These are phyloP conservation scores for Chloroclysta siterata DNA, from an alignment of 2,888 invertebrate genomes.

Conservation along the genomic window DNA sequence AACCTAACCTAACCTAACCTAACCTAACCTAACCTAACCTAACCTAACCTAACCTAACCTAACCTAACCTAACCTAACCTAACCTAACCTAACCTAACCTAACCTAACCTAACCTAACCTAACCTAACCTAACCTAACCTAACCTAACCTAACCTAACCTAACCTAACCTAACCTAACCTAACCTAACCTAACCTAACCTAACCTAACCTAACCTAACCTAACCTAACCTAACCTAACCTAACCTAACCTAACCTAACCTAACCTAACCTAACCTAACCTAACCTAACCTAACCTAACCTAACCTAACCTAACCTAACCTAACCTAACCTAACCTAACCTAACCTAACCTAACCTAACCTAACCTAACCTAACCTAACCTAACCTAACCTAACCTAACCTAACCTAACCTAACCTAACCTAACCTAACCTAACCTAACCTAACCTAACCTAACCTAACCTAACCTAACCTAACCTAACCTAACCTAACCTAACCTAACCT, in stretches of 20 bases:
- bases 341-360: conserved; percentile 45
- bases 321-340: conserved; percentile 46
- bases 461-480: conserved; percentile 34
- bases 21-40: conserved; percentile 34
- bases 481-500: conserved; percentile 33
- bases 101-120: conserved; percentile 33
- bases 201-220: conserved; percentile 34
- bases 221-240: conserved; percentile 32
- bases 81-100: conserved; percentile 34
- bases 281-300: conserved; percentile 28
- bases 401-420: conserved; percentile 34
- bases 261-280: conserved; percentile 26
- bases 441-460: conserved; percentile 23
- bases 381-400: conserved; percentile 33
- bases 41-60: conserved; percentile 33
- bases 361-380: conserved; percentile 37
- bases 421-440: conserved; percentile 21
- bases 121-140: conserved; percentile 35
- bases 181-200: conserved; percentile 31
- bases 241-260: conserved; percentile 31
- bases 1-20: conserved; percentile 33
- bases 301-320: conserved; percentile 39
- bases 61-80: conserved; percentile 34
- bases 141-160: conserved; percentile 36
- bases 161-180: conserved; percentile 34